These are phyloP conservation scores for Hypercompe scribonia DNA, from an alignment of 2,888 invertebrate species.

Conservation along the genomic window DNA sequence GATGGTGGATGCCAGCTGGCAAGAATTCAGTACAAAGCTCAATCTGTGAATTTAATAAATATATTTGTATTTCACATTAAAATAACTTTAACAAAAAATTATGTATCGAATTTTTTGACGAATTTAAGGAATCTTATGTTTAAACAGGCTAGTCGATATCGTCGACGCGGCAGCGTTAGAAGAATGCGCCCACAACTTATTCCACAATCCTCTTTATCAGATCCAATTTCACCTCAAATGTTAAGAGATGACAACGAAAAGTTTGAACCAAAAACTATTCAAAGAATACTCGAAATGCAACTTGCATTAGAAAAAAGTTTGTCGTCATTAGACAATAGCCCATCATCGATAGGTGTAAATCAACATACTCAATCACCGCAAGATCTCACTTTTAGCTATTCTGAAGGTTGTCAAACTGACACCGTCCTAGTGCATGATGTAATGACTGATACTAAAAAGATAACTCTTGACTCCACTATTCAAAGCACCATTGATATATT, in stretches of 20 bases:
- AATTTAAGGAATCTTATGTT: conserved; percentile 66
- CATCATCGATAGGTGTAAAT: conserved; percentile 75
- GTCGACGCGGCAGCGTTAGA: conserved; percentile 77
- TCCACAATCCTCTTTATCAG: conserved; percentile 67
- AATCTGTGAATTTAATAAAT: conserved; percentile 61
- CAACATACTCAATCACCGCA: conserved; percentile 75
- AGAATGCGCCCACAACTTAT: conserved; percentile 70
- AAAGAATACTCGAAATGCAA: conserved; percentile 81
- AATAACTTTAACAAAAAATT: conserved; percentile 35
- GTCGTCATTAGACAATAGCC: conserved; percentile 71
- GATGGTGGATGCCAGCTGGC: conserved; percentile 68
- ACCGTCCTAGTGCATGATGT: conserved; percentile 73
- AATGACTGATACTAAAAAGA: conserved; percentile 74
- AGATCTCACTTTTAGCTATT: conserved; percentile 70
- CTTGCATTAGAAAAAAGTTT: conserved; percentile 75
- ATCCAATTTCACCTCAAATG: conserved; percentile 58
- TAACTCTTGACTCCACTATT: conserved; percentile 74
- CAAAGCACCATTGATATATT: conserved; percentile 69
- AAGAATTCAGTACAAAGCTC: conserved; percentile 65
- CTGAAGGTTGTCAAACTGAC: conserved; percentile 81
- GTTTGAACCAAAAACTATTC: conserved; percentile 68
- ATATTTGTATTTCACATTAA: conserved; percentile 42
- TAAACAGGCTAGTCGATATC: conserved; percentile 84
- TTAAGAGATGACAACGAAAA: conserved; percentile 49
- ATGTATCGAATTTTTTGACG: conserved; percentile 31